These are phyloP conservation scores for Meta bourneti DNA, from an alignment of 2,888 invertebrate genomes.

Conservation along the genomic window DNA sequence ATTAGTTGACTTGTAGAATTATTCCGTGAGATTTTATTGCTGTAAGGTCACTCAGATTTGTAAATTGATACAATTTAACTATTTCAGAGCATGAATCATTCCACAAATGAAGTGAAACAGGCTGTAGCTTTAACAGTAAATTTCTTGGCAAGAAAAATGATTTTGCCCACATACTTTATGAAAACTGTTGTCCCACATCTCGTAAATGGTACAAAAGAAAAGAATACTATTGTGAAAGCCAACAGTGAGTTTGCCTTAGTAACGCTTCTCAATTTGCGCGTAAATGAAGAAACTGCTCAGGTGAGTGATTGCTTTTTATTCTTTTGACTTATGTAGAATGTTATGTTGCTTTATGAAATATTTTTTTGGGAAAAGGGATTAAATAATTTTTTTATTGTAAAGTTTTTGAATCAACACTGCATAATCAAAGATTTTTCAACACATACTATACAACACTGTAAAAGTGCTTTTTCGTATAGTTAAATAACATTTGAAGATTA, in stretches of 20 bases:
- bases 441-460: not conserved
- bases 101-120: constrained; percentile 96
- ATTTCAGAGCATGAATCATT: constrained; percentile 92
- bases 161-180: constrained; percentile 84
- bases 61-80: not conserved
- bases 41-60: too few species aligned
- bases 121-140: constrained; percentile 90
- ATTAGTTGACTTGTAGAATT: too few species aligned
- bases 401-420: not conserved
- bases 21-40: too few species aligned
- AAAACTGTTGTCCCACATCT: constrained; percentile 92
- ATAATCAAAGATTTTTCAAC: not conserved
- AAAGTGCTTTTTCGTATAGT: not conserved
- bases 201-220: constrained; percentile 99
- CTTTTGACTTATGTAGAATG: constrained; percentile 22
- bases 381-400: not conserved
- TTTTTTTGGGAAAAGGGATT: not conserved
- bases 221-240: constrained; percentile 95
- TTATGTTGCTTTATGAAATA: not conserved
- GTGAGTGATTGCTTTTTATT: constrained; percentile 81
- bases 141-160: constrained; percentile 85
- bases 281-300: constrained; percentile 86
- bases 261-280: constrained; percentile 89
- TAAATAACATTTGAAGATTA: too few species aligned
- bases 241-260: constrained; percentile 96